Evolutionary conservation across 53 echinoderm and acorn worm genomes (phyloP).

Genomic region (Arbacia lixula): DNA sequence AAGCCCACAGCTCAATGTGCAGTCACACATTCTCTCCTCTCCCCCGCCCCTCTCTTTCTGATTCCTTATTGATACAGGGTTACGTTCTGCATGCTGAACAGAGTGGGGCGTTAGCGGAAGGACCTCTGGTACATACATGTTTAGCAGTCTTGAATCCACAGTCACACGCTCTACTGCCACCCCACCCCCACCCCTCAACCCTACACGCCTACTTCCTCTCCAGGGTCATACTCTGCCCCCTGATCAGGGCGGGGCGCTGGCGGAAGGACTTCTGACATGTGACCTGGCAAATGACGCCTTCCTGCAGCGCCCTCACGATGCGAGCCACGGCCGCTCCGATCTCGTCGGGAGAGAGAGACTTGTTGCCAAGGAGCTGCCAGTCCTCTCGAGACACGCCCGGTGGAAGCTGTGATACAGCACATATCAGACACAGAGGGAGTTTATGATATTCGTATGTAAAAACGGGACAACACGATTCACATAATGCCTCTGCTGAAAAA

Average conservation of each 20-base stretch:
- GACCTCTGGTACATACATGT: too few species aligned
- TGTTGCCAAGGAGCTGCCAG: constrained; percentile 86
- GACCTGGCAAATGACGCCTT: constrained; percentile 76
- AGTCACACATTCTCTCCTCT: too few species aligned
- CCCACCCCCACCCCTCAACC: neutral
- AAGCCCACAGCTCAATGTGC: too few species aligned
- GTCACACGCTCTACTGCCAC: neutral
- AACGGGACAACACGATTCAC: too few species aligned
- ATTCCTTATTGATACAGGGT: too few species aligned
- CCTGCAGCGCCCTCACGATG: constrained; percentile 79
- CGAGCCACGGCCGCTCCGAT: constrained; percentile 91
- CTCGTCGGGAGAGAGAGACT: constrained; percentile 56
- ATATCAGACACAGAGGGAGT: neutral
- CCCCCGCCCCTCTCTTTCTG: too few species aligned
- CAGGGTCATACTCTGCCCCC: constrained; percentile 38
- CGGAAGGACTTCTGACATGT: constrained; percentile 82
- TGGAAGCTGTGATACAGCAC: constrained; percentile 80
- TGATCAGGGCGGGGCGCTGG: constrained; percentile 54
- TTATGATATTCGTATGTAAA: too few species aligned
- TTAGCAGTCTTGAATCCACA: too few species aligned
- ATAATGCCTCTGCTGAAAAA: too few species aligned
- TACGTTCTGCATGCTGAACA: too few species aligned
- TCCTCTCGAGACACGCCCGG: constrained; percentile 80
- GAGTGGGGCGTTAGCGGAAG: too few species aligned
- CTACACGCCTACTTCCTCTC: neutral